These are phyloP conservation scores for Boloria euphrosyne DNA, from an alignment of 2,888 invertebrate species.

Conservation along the genomic window DNA sequence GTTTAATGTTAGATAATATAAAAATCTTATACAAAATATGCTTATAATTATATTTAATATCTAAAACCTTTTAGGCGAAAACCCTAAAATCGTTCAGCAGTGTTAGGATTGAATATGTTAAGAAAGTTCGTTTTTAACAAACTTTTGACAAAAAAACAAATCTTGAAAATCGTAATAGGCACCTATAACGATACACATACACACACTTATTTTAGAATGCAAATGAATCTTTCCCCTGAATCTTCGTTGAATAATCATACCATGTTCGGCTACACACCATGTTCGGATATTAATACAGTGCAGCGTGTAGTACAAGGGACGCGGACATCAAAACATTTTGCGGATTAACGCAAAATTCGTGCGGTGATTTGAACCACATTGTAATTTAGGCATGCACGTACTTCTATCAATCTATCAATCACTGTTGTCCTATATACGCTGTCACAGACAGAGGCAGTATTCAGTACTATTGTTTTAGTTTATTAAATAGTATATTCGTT, in stretches of 20 bases:
- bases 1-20: no score
- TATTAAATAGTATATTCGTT: no score
- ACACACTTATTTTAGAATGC: no score
- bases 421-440: slow-evolving; percentile 17
- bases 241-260: neutral
- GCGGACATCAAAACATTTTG: slow-evolving; percentile 14
- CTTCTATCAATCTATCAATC: slow-evolving; percentile 10
- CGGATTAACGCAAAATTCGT: slow-evolving; percentile 10
- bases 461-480: neutral
- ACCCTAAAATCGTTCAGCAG: no score
- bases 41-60: no score
- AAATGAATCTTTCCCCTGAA: neutral
- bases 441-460: neutral
- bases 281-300: neutral
- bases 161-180: no score
- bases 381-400: slow-evolving; percentile 6
- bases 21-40: no score
- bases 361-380: slow-evolving; percentile 5
- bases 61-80: no score
- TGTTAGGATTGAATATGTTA: no score
- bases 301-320: neutral
- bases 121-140: no score
- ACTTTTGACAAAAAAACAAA: no score
- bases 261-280: neutral
- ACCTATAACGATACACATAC: no score